Evolutionary conservation across 2,113 vertebrate genomes (phyloP).

Genomic region (Struthidea cinerea): DNA sequence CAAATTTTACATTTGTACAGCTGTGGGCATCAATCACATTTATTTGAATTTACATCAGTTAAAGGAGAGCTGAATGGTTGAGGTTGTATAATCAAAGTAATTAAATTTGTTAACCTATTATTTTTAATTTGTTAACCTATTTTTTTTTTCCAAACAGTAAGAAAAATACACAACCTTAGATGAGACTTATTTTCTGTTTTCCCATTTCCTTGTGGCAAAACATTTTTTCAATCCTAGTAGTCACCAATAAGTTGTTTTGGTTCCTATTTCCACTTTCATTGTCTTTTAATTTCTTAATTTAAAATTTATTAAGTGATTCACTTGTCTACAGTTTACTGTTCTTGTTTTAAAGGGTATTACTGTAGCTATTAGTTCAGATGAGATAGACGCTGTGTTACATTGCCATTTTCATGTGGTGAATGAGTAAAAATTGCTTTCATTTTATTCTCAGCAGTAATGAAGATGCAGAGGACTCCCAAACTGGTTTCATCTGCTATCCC

Average conservation of each 20-base stretch:
- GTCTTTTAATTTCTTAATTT: background rate
- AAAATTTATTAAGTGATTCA: background rate
- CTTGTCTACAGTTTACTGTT: background rate
- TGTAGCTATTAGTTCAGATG: background rate
- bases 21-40: background rate
- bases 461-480: background rate
- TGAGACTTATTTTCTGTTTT: background rate
- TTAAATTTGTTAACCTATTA: background rate
- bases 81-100: background rate
- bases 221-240: background rate
- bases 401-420: background rate
- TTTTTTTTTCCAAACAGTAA: background rate
- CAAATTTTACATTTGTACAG: background rate
- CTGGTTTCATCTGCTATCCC: background rate
- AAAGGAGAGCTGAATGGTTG: background rate
- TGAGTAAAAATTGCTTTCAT: background rate
- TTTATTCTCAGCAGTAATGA: background rate
- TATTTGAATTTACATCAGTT: background rate
- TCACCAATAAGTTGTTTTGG: background rate
- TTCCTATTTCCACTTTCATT: background rate
- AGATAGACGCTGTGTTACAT: background rate
- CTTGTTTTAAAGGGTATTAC: background rate
- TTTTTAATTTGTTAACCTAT: background rate
- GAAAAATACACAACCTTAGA: background rate
- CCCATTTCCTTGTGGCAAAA: background rate